Evolutionary conservation across 1,140 invertebrate species (phyloP).

Genomic region (Drosophila busckii): DNA sequence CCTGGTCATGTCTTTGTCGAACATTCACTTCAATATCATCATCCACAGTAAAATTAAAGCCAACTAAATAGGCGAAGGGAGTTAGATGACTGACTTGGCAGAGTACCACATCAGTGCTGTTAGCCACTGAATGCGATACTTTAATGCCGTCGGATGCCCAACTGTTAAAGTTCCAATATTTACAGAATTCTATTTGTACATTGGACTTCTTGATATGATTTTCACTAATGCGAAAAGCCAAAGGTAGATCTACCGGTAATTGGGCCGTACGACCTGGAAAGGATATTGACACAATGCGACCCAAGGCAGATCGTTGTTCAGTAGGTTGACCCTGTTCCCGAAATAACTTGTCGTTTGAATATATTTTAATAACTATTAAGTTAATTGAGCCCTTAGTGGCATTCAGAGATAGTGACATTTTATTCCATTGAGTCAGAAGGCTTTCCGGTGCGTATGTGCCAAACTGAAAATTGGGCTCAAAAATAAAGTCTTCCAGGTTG

Average conservation of each 20-base stretch:
- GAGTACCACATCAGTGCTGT: conserved; percentile 74
- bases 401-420: conserved; percentile 33
- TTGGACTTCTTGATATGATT: conserved; percentile 17
- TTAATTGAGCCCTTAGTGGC: conserved; percentile 2
- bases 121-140: conserved; percentile 3
- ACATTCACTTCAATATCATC: conserved; percentile 41
- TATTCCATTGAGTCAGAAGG: conserved; percentile 73
- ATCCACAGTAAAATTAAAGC: conserved; percentile 50
- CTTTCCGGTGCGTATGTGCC: conserved; percentile 80
- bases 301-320: conserved; percentile 46
- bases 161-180: conserved; percentile 82
- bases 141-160: conserved; percentile 80
- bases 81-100: conserved; percentile 82
- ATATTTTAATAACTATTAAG: conserved; percentile 80
- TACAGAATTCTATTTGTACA: conserved; percentile 75
- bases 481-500: conserved; percentile 78
- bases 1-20: conserved; percentile 67
- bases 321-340: conserved; percentile 47
- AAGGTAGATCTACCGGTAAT: conserved; percentile 79
- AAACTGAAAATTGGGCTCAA: conserved; percentile 80
- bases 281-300: conserved; percentile 80
- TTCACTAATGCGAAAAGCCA: conserved; percentile 72
- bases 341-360: conserved; percentile 81
- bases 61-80: conserved; percentile 82
- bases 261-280: conserved; percentile 80